Conservation (phyloP, 2,888 invertebrate species). For the Amphipoea lucens region DNA sequence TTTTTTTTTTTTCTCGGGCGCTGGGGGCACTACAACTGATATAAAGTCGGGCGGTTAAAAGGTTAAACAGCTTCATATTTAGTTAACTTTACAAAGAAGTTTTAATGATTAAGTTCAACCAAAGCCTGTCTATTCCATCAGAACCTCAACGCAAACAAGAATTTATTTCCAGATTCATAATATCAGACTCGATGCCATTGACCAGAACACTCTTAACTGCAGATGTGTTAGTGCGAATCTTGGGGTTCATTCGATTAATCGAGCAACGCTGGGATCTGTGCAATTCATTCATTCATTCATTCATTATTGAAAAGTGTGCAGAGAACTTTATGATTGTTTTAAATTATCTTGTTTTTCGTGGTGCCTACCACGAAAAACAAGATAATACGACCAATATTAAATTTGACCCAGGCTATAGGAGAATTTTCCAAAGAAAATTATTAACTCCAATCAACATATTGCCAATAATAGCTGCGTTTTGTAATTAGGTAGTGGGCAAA, state of each 20-base stretch:
- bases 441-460: background rate
- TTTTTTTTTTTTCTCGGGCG: no score
- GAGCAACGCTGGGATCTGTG: no score
- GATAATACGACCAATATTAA: background rate
- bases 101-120: background rate
- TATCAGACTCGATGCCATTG: background rate
- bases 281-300: no score
- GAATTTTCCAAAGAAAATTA: no score
- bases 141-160: background rate
- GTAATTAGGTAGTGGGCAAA: background rate
- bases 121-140: background rate
- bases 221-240: background rate
- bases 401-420: background rate
- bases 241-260: no score
- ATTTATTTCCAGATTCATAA: background rate
- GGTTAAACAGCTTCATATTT: background rate
- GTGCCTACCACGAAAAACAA: no score
- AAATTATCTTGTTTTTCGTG: background rate
- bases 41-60: no score
- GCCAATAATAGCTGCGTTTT: background rate
- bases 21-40: no score
- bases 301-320: no score
- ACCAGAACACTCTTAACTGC: slow-evolving; percentile 19
- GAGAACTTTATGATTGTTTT: background rate
- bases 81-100: background rate